Evolutionary conservation across 2,113 vertebrate species (phyloP).

Genomic region (Sebastes schlegelii): DNA sequence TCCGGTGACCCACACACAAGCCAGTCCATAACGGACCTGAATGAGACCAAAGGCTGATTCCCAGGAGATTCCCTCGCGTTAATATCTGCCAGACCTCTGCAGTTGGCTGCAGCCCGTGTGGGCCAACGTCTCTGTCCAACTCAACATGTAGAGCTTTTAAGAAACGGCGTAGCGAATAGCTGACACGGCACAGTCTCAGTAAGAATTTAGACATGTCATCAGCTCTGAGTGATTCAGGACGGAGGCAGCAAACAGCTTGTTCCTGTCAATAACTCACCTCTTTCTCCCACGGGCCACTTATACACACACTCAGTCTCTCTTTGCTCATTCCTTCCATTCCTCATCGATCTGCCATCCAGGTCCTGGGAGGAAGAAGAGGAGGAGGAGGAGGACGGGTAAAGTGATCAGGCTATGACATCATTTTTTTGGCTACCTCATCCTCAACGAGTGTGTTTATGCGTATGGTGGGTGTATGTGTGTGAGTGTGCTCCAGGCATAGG

Average conservation of each 20-base stretch:
- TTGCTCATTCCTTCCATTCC: constrained; percentile 78
- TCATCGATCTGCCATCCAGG: constrained; percentile 74
- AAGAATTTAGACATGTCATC: constrained; percentile 67
- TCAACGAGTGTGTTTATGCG: constrained; percentile 51
- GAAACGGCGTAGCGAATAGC: constrained; percentile 31
- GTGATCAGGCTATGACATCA: constrained; percentile 81
- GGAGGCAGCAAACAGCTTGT: constrained; percentile 43
- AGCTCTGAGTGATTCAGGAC: constrained; percentile 60
- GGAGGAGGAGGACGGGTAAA: constrained; percentile 68
- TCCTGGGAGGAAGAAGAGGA: constrained; percentile 27
- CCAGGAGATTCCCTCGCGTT: constrained; percentile 43
- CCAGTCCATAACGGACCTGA: constrained; percentile 41
- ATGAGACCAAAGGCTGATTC: constrained; percentile 46
- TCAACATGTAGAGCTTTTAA: constrained; percentile 33
- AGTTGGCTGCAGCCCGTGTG: constrained; percentile 14
- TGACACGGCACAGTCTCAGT: constrained; percentile 60
- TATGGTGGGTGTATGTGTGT: constrained; percentile 27
- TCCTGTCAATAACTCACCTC: constrained; percentile 53
- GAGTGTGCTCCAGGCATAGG: constrained; percentile 31
- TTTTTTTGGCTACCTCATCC: constrained; percentile 63
- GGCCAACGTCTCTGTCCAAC: constrained; percentile 5
- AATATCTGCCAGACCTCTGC: constrained; percentile 47
- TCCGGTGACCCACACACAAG: constrained; percentile 56
- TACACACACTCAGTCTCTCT: constrained; percentile 13
- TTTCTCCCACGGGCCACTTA: constrained; percentile 31